Conservation (phyloP, 2,888 invertebrate species). For the Rapana venosa region DNA sequence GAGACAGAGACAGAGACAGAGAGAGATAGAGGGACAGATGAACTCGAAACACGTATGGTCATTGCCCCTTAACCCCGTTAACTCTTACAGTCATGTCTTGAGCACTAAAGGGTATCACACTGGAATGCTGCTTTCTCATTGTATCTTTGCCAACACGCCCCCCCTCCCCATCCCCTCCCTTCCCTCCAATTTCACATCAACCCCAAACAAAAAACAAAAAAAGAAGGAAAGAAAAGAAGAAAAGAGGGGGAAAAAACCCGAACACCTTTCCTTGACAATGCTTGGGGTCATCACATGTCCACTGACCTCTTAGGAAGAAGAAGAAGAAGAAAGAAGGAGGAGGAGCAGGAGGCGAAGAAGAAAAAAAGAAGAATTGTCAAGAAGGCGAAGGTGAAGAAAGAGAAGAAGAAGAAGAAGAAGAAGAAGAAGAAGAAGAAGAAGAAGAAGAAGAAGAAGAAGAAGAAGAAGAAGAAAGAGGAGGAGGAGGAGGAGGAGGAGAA, state of each 20-base stretch:
- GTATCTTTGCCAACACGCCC: neutral
- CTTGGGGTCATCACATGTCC: neutral
- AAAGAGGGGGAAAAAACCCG: neutral
- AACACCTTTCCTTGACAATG: neutral
- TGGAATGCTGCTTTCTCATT: neutral
- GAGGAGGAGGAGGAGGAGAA: neutral
- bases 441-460: neutral
- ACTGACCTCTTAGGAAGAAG: no score
- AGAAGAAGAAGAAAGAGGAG: neutral
- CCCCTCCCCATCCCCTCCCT: neutral
- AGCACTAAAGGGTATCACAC: no score
- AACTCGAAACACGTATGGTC: neutral
- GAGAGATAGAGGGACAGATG: neutral
- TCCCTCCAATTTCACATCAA: no score
- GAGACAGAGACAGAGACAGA: neutral
- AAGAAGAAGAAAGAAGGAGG: no score
- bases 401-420: conserved; percentile 40
- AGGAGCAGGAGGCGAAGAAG: no score
- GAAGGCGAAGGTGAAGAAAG: conserved; percentile 14
- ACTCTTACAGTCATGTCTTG: no score
- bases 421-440: conserved; percentile 39
- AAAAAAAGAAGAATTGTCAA: no score
- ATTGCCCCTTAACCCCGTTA: no score
- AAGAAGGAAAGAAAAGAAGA: no score
- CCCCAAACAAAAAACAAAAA: no score